Evolutionary conservation across 1,140 invertebrate species (phyloP).

Genomic region (Zaprionus taronus): DNA sequence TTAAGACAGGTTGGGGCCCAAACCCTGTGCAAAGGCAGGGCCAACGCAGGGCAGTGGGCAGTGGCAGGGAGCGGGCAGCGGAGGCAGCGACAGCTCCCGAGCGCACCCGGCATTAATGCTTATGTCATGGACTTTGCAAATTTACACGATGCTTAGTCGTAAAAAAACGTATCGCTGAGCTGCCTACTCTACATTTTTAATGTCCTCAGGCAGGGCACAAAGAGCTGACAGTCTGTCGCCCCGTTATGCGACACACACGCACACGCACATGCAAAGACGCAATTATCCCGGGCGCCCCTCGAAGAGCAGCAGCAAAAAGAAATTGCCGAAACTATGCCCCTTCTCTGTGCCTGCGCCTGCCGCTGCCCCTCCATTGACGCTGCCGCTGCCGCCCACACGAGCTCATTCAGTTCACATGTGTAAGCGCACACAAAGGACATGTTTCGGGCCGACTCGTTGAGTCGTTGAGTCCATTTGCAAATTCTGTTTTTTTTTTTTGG

Average conservation of each 20-base stretch:
- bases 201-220: constrained; percentile 54
- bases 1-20: neutral
- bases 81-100: neutral
- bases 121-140: constrained; percentile 76
- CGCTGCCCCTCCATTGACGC: neutral
- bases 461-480: constrained; percentile 72
- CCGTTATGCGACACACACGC: constrained; percentile 31
- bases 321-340: constrained; percentile 45
- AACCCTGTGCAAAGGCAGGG: constrained; percentile 21
- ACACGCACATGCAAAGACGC: constrained; percentile 52
- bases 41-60: constrained; percentile 1
- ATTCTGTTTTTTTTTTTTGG: constrained; percentile 45
- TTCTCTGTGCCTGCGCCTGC: neutral
- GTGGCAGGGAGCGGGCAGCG: neutral
- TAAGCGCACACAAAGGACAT: constrained; percentile 79
- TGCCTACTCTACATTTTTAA: constrained; percentile 74
- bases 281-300: constrained; percentile 61
- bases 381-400: constrained; percentile 5
- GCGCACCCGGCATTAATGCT: constrained; percentile 61
- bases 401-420: constrained; percentile 59
- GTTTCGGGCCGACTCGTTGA: constrained; percentile 59
- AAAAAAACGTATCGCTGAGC: constrained; percentile 51
- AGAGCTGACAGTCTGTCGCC: constrained; percentile 36
- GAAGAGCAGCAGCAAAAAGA: constrained; percentile 28
- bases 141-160: constrained; percentile 71